Conservation (phyloP, 1,140 invertebrate species). For the Adelges cooleyi region DNA sequence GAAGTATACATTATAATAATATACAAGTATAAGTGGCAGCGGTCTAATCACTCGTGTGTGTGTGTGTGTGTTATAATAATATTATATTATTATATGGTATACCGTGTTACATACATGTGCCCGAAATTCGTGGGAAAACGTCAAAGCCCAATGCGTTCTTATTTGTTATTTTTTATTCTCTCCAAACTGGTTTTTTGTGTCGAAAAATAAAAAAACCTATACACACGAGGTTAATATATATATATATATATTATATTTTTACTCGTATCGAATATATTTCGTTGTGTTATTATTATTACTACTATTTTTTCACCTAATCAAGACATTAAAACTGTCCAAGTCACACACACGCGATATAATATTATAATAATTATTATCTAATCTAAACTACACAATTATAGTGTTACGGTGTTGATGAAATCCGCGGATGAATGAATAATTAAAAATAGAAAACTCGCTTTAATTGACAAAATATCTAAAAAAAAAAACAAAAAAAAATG, state of each 20-base stretch:
- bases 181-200: slow-evolving; percentile 7
- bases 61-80: too few species aligned
- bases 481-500: too few species aligned
- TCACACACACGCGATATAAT: background rate
- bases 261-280: too few species aligned
- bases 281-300: background rate
- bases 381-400: too few species aligned
- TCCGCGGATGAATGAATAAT: background rate
- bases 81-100: too few species aligned
- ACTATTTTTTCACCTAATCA: background rate
- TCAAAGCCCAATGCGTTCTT: background rate
- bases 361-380: too few species aligned
- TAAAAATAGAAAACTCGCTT: background rate
- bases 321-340: slow-evolving; percentile 21
- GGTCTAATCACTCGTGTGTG: too few species aligned
- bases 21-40: too few species aligned
- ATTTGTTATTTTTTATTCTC: background rate
- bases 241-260: background rate
- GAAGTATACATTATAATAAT: too few species aligned
- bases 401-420: background rate
- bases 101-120: too few species aligned
- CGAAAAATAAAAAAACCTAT: too few species aligned
- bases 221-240: too few species aligned
- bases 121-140: slow-evolving; percentile 3
- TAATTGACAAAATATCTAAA: background rate